Percentiles rank a stretch among this genome's conserved stretches.
These are phyloP conservation scores for Anastatus disparis DNA, from an alignment of 1,140 invertebrate species.

Conservation along the genomic window DNA sequence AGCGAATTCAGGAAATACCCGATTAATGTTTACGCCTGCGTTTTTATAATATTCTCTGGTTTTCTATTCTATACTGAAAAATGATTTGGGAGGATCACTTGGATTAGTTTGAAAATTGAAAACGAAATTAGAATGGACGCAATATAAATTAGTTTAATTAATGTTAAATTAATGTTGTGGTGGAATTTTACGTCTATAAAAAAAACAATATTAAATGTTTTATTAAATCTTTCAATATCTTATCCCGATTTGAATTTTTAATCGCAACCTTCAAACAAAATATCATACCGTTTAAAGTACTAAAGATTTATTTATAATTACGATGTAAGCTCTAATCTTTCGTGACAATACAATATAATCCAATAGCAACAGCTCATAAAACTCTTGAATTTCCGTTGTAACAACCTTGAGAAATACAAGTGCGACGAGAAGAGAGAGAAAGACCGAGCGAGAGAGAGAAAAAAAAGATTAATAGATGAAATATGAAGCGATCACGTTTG, in stretches of 20 bases:
- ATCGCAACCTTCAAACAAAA: too few relatives aligned
- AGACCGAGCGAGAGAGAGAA: neutral
- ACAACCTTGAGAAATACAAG: slow-evolving; percentile 4
- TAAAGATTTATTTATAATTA: slow-evolving; percentile 1
- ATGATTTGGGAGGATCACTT: neutral
- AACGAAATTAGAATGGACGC: too few relatives aligned
- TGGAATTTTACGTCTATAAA: too few relatives aligned
- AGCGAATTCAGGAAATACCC: neutral
- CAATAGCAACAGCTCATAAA: too few relatives aligned
- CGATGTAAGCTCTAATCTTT: neutral
- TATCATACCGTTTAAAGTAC: too few relatives aligned
- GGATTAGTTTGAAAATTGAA: neutral
- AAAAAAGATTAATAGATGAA: slow-evolving; percentile 13
- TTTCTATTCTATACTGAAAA: neutral
- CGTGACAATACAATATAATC: slow-evolving; percentile 16
- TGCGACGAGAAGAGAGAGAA: too few relatives aligned
- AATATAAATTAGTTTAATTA: too few relatives aligned
- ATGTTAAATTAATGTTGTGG: too few relatives aligned
- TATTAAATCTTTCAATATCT: too few relatives aligned
- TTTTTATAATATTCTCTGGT: neutral
- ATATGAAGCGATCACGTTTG: slow-evolving; percentile 27
- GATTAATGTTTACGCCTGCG: slow-evolving; percentile 11
- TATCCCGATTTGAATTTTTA: too few relatives aligned
- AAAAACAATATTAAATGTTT: too few relatives aligned
- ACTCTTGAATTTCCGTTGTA: too few relatives aligned